phyloP scores from a whole-genome alignment of 2,888 invertebrate species.

The Apantesis nais region DNA sequence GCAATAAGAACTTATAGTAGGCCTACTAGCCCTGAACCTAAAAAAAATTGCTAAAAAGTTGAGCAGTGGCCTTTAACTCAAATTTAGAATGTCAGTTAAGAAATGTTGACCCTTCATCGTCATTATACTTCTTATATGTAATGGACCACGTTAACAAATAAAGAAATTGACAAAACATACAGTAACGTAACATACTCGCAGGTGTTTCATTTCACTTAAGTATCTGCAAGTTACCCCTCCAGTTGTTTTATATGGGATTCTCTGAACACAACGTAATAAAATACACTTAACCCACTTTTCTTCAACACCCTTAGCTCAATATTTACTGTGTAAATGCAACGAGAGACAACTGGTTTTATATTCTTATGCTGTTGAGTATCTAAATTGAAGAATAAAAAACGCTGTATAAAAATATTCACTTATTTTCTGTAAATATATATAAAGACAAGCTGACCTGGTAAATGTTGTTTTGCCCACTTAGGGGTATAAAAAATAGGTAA shows the following conservation, averaged over 20 bases:
- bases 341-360: conserved; percentile 12
- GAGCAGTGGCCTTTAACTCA: too few species aligned
- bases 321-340: conserved; percentile 31
- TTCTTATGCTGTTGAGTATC: conserved; percentile 14
- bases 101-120: too few species aligned
- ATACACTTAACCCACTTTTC: conserved; percentile 37
- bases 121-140: neutral
- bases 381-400: neutral
- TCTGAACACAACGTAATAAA: conserved; percentile 37
- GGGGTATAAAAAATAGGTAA: too few species aligned
- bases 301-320: conserved; percentile 26
- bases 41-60: too few species aligned
- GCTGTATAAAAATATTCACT: neutral
- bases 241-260: conserved; percentile 32
- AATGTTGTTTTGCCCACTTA: too few species aligned
- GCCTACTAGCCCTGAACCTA: too few species aligned
- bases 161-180: neutral
- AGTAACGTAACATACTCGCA: neutral
- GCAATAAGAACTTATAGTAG: too few species aligned
- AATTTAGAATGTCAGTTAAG: too few species aligned
- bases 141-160: neutral
- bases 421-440: neutral
- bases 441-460: too few species aligned
- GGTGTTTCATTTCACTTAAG: conserved; percentile 9
- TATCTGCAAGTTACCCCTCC: conserved; percentile 19